A percentile compares a stretch with the other conserved stretches of the same genome.
Conservation (phyloP, 2,888 invertebrate genomes). For the Glaucopsyche alexis region DNA sequence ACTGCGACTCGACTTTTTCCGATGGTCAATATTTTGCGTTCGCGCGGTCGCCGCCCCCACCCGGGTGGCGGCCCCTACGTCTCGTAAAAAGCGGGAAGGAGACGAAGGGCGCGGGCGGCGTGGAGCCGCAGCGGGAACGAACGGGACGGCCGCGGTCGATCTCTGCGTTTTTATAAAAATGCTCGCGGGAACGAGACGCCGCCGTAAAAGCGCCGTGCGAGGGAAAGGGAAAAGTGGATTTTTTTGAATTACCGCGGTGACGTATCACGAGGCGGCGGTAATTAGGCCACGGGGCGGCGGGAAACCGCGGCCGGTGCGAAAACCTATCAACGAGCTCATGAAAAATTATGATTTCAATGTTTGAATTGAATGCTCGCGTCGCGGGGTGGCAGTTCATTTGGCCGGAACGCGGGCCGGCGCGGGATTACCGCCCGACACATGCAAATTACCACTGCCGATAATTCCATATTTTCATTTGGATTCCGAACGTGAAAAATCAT, state of each 20-base stretch:
- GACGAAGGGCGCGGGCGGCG: constrained; percentile 75
- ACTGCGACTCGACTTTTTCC: constrained; percentile 81
- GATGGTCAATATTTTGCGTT: constrained; percentile 82
- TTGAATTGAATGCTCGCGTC: constrained; percentile 55
- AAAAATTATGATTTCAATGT: constrained; percentile 78
- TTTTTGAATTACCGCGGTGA: constrained; percentile 77
- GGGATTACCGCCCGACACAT: constrained; percentile 50
- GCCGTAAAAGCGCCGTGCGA: constrained; percentile 49
- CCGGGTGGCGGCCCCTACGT: constrained; percentile 76
- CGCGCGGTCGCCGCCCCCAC: constrained; percentile 78
- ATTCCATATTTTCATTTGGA: constrained; percentile 25
- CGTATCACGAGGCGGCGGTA: constrained; percentile 76
- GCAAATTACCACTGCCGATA: constrained; percentile 30
- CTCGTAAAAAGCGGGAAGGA: constrained; percentile 81
- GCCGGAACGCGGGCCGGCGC: constrained; percentile 58
- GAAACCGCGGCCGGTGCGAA: constrained; percentile 76
- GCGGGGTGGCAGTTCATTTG: constrained; percentile 67
- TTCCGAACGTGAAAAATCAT: not conserved
- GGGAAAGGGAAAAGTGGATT: constrained; percentile 73
- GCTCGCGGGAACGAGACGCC: constrained; percentile 66
- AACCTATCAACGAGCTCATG: constrained; percentile 80
- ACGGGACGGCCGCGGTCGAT: constrained; percentile 75
- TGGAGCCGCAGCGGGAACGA: constrained; percentile 69
- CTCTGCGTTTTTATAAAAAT: constrained; percentile 81
- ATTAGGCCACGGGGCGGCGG: constrained; percentile 79